Conservation (phyloP, 2,888 invertebrate species). For the Melipona bicolor region DNA sequence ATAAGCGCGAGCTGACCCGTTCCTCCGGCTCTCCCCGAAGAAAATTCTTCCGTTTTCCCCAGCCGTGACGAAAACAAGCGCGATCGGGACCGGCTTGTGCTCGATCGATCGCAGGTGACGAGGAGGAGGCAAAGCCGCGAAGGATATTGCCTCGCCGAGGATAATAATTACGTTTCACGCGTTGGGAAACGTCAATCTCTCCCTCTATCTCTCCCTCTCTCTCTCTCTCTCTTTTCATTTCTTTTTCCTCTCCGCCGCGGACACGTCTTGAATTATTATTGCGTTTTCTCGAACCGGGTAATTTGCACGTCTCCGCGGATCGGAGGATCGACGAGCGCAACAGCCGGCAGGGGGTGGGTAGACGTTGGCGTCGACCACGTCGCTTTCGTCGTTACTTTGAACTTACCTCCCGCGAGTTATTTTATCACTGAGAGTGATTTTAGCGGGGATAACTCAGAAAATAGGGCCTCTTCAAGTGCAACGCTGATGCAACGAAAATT, state of each 20-base stretch:
- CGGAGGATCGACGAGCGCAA: background rate
- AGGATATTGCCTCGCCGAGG: slow-evolving; percentile 5
- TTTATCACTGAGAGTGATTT: too few species aligned
- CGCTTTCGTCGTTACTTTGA: too few species aligned
- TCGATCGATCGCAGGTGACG: slow-evolving; percentile 58
- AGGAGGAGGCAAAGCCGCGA: slow-evolving; percentile 14
- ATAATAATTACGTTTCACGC: slow-evolving; percentile 53
- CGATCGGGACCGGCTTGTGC: background rate
- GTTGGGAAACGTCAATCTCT: slow-evolving; percentile 52
- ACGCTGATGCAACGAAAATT: too few species aligned
- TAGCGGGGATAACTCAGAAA: too few species aligned
- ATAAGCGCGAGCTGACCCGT: slow-evolving; percentile 40
- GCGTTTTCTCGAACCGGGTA: slow-evolving; percentile 22
- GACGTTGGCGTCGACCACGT: background rate
- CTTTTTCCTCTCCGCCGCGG: background rate
- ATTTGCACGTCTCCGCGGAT: slow-evolving; percentile 20
- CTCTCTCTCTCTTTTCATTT: background rate
- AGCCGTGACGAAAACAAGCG: background rate
- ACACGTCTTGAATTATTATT: slow-evolving; percentile 32
- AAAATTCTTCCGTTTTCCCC: slow-evolving; percentile 43
- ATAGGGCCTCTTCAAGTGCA: too few species aligned
- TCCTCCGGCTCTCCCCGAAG: background rate
- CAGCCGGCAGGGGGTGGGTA: background rate
- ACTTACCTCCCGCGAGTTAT: too few species aligned
- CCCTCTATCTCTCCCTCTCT: background rate